A percentile compares a stretch with the other conserved stretches of the same genome.
Evolutionary conservation across 2,113 vertebrate species (phyloP).

Genomic region (Casuarius casuarius): DNA sequence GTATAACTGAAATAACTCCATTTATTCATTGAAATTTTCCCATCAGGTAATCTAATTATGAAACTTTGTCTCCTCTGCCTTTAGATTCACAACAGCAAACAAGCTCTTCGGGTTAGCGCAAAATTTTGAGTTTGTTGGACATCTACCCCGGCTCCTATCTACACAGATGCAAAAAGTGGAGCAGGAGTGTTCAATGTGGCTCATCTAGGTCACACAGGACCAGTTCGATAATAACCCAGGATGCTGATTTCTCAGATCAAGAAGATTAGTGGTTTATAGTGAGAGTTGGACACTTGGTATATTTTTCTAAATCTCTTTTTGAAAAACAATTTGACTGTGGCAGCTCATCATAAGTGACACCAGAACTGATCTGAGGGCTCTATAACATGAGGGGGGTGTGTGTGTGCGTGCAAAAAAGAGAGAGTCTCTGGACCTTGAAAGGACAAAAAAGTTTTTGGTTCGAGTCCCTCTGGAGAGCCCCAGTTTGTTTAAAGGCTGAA

Average conservation of each 20-base stretch:
- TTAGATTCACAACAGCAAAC: not conserved
- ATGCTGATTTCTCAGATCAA: not conserved
- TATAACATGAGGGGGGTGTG: not conserved
- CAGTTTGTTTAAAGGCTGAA: conserved; percentile 2
- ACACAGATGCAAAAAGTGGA: not conserved
- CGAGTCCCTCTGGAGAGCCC: not conserved
- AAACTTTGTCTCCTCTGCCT: not conserved
- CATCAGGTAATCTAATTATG: not conserved
- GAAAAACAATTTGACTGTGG: not conserved
- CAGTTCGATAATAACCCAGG: not conserved
- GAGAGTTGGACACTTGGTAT: not conserved
- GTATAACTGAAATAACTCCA: not conserved
- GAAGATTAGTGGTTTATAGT: not conserved
- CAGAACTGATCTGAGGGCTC: not conserved
- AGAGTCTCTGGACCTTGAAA: not conserved
- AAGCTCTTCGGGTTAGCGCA: not conserved
- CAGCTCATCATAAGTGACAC: not conserved
- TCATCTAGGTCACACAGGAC: not conserved
- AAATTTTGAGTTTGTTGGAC: not conserved
- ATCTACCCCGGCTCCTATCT: not conserved
- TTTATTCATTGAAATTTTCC: not conserved
- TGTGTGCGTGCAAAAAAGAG: not conserved
- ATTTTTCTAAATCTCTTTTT: not conserved
- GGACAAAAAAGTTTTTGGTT: not conserved
- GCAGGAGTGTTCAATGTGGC: not conserved